phyloP scores from a whole-genome alignment of 1,140 invertebrate species.

The Pogonognathellus flavescens region DNA sequence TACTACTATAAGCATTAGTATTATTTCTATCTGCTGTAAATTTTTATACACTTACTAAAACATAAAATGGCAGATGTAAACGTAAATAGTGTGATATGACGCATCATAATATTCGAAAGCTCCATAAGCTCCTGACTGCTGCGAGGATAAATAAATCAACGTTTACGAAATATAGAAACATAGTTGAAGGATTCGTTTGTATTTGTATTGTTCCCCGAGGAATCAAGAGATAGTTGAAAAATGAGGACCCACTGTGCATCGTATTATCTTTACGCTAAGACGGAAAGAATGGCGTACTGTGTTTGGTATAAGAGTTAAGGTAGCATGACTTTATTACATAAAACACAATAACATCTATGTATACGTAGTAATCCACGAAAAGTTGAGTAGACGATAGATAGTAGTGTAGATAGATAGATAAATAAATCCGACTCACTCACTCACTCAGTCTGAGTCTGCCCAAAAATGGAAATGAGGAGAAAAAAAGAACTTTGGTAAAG shows the following conservation, averaged over 20 bases:
- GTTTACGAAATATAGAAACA: slow-evolving; percentile 38
- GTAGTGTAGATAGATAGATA: slow-evolving; percentile 48
- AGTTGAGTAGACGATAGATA: slow-evolving; percentile 33
- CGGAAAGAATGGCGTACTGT: not conserved
- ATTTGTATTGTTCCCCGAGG: slow-evolving; percentile 41
- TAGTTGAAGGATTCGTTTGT: slow-evolving; percentile 36
- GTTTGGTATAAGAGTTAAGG: slow-evolving; percentile 17
- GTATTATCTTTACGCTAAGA: not conserved
- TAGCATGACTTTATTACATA: slow-evolving; percentile 50
- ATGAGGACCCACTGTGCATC: not conserved
- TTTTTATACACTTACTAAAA: not conserved
- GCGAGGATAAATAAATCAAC: slow-evolving; percentile 47
- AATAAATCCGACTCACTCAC: slow-evolving; percentile 49
- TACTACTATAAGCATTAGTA: not conserved
- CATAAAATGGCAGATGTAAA: slow-evolving; percentile 10
- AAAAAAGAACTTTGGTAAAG: slow-evolving; percentile 51
- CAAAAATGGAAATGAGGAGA: slow-evolving; percentile 47
- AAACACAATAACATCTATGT: slow-evolving; percentile 38
- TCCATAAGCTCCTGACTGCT: slow-evolving; percentile 24
- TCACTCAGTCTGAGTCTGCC: slow-evolving; percentile 45
- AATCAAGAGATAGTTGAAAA: slow-evolving; percentile 47
- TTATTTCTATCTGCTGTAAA: no score
- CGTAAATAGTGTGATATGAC: slow-evolving; percentile 11
- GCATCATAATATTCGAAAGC: slow-evolving; percentile 48
- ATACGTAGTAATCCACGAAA: not conserved